Evolutionary conservation across 2,888 invertebrate species (phyloP), one percentile per base, ranked within the genome.

Genomic region (Suillia variegata): DNA sequence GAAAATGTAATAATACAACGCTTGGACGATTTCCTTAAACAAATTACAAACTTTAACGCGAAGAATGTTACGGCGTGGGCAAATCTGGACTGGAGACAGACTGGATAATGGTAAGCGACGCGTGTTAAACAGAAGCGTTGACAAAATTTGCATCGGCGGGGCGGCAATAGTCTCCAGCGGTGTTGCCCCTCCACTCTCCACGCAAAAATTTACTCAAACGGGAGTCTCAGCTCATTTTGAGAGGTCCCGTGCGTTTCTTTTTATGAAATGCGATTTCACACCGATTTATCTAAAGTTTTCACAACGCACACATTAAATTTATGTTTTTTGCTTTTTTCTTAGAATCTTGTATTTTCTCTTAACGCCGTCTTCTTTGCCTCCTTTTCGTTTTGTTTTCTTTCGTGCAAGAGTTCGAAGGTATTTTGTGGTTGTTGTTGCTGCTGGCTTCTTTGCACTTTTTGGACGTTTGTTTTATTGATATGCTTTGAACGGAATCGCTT

Each of bases 401-500:
- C 58, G 12, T 53, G 24, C 57, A n/a, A n/a, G 59, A 66, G 60
- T 64, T 66, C 59, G 62, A 60, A 67, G 66, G 65, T 65, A 65
- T 62, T 63, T 67, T 64, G 42, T 59, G 61, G 57, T 60, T 64
- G 62, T 31, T 66, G 64, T 59, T 53, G 18, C 22, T 54, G 47
- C n/a, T 56, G 26, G 31, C n/a, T n/a, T n/a, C n/a, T n/a, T n/a
- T n/a, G n/a, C n/a, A n/a, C n/a, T 62, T 64, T 54, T 64, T 69
- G 69, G 69, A 69, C 67, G 69, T 65, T 65, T 67, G 65, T 60
- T 50, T 59, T 65, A 65, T 63, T n/a, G n/a, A n/a, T n/a, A n/a
- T n/a, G n/a, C n/a, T n/a, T 59, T 63, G 65, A 66, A 67, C 67
- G 69, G 67, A 67, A 63, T n/a, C n/a, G n/a, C n/a, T n/a, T n/a